These are phyloP conservation scores for Poicephalus gulielmi DNA, from an alignment of 2,113 vertebrate genomes.

Conservation along the genomic window DNA sequence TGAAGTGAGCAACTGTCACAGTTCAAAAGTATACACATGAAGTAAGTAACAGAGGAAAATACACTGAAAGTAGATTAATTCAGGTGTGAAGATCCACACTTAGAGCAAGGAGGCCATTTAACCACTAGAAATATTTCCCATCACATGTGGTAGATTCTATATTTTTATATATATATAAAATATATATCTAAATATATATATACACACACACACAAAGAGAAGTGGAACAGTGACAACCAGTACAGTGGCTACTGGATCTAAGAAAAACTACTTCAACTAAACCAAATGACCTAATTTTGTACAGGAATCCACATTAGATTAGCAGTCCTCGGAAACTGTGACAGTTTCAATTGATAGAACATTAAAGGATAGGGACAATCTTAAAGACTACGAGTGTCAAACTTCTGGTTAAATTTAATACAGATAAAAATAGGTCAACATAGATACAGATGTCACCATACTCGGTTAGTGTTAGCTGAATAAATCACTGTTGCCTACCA, in stretches of 20 bases:
- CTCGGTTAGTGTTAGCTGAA: neutral
- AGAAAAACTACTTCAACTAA: constrained; percentile 10
- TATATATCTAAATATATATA: neutral
- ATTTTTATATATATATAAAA: neutral
- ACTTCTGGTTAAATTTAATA: neutral
- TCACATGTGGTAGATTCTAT: neutral
- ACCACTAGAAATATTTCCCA: neutral
- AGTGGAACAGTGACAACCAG: neutral
- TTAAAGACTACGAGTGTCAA: neutral
- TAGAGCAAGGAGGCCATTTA: neutral
- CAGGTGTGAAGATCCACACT: neutral
- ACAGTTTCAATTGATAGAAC: neutral
- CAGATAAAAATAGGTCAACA: neutral
- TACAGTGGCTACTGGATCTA: neutral
- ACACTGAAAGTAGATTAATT: neutral
- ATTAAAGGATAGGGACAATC: neutral
- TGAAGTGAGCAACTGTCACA: neutral
- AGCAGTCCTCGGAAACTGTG: neutral
- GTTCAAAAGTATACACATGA: neutral
- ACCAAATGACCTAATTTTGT: constrained; percentile 1
- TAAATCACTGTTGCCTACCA: neutral
- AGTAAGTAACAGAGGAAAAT: neutral
- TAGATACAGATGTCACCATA: neutral
- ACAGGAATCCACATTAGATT: neutral
- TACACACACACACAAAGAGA: neutral